A percentile compares a stretch with the other conserved stretches of the same genome.
phyloP scores from a whole-genome alignment of 2,888 invertebrate species.

The Dynastes hyllus region DNA sequence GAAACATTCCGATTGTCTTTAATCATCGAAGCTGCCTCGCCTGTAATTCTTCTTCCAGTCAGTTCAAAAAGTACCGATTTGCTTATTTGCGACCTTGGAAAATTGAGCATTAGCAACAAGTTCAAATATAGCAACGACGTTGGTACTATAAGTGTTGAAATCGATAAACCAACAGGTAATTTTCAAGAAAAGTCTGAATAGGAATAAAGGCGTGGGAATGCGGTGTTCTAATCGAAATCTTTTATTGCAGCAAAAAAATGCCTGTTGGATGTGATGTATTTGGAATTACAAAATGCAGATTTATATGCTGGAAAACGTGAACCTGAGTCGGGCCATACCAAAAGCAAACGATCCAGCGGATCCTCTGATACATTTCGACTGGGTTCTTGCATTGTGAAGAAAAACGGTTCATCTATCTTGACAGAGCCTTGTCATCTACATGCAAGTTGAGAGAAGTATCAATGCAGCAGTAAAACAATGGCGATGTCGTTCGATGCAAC shows the following conservation, averaged over 20 bases:
- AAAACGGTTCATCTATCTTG: slow-evolving; percentile 81
- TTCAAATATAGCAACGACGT: slow-evolving; percentile 79
- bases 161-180: slow-evolving; percentile 68
- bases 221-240: neutral
- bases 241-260: slow-evolving; percentile 71
- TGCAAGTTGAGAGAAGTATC: slow-evolving; percentile 89
- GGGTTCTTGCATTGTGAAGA: slow-evolving; percentile 73
- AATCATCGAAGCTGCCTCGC: slow-evolving; percentile 82
- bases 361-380: slow-evolving; percentile 65
- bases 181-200: slow-evolving; percentile 28
- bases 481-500: too few relatives aligned
- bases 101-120: slow-evolving; percentile 83
- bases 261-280: slow-evolving; percentile 83
- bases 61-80: slow-evolving; percentile 85
- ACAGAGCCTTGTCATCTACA: slow-evolving; percentile 88
- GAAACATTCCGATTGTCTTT: slow-evolving; percentile 73
- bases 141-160: slow-evolving; percentile 72
- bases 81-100: slow-evolving; percentile 87
- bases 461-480: too few relatives aligned
- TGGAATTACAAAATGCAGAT: slow-evolving; percentile 85
- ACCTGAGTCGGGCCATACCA: slow-evolving; percentile 63
- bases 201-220: neutral
- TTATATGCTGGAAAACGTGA: slow-evolving; percentile 78
- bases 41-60: slow-evolving; percentile 90
- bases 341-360: slow-evolving; percentile 42